These are phyloP conservation scores for Manacus vitellinus DNA, from an alignment of 2,113 vertebrate species.

Conservation along the genomic window DNA sequence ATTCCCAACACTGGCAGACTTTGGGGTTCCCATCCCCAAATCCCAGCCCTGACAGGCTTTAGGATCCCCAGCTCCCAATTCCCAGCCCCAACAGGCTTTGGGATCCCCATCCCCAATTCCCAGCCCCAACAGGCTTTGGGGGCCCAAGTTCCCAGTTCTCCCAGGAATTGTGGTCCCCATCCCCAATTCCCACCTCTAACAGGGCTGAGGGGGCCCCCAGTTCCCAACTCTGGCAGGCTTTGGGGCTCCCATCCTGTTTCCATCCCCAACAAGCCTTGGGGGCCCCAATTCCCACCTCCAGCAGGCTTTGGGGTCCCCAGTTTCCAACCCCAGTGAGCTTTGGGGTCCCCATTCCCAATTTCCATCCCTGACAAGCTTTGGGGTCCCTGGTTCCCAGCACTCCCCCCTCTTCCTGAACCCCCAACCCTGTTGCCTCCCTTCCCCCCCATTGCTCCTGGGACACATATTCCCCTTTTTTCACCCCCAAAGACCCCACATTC, in stretches of 20 bases:
- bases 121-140: too few species aligned
- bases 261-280: neutral
- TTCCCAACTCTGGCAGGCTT: neutral
- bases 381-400: neutral
- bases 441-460: neutral
- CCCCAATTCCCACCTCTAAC: neutral
- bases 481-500: neutral
- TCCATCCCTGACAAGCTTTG: neutral
- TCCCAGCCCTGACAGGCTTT: neutral
- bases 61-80: neutral
- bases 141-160: neutral
- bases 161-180: neutral
- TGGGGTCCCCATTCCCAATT: neutral
- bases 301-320: neutral
- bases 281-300: neutral
- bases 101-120: neutral
- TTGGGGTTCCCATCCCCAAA: neutral
- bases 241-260: neutral
- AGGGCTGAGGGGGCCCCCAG: neutral
- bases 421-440: accelerated
- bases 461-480: neutral
- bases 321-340: neutral
- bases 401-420: neutral
- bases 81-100: neutral
- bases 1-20: neutral